Conservation (phyloP, 2,888 invertebrate species). For the Lasius platythorax region DNA sequence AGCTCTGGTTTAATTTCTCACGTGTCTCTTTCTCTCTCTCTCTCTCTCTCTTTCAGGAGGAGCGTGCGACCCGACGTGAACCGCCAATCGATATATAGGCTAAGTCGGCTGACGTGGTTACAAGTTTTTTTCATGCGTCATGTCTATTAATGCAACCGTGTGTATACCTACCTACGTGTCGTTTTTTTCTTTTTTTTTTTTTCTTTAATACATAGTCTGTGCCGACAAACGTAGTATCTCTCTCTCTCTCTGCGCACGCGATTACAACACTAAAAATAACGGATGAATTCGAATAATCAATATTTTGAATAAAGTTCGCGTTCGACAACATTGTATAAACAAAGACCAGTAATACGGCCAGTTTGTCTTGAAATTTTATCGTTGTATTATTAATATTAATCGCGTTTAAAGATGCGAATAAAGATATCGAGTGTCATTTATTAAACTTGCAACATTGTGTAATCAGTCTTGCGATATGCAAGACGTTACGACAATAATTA, state of each 20-base stretch:
- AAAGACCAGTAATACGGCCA: not conserved
- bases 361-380: not conserved
- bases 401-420: not conserved
- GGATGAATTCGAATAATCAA: not conserved
- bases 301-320: not conserved
- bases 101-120: conserved; percentile 68
- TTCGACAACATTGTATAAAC: not conserved
- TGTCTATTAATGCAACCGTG: conserved; percentile 22
- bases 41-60: conserved; percentile 55
- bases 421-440: not conserved
- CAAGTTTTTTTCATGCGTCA: conserved; percentile 71
- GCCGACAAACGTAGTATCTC: conserved; percentile 17
- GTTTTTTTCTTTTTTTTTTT: not conserved
- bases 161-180: conserved; percentile 2
- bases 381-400: not conserved
- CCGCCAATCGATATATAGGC: conserved; percentile 68
- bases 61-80: conserved; percentile 59
- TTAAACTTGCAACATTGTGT: not conserved
- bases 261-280: conserved; percentile 31
- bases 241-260: not conserved
- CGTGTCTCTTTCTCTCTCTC: conserved; percentile 47
- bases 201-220: conserved; percentile 9
- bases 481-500: not conserved
- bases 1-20: conserved; percentile 58
- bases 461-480: not conserved